phyloP scores from a whole-genome alignment of 2,113 vertebrate genomes.

The Tachuris rubrigastra region DNA sequence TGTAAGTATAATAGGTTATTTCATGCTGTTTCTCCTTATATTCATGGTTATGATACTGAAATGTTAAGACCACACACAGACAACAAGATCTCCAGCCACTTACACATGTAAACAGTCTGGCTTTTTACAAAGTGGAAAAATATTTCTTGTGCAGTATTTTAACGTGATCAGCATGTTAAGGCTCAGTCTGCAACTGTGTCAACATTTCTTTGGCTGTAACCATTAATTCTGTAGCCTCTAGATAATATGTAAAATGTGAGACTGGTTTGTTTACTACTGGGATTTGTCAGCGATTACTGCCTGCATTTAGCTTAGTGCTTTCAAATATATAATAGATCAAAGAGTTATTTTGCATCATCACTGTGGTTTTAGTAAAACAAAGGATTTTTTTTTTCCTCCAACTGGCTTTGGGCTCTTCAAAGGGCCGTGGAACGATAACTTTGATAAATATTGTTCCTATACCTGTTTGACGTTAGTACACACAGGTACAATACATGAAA shows the following conservation, averaged over 20 bases:
- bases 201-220: conserved; percentile 77
- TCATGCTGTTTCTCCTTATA: conserved; percentile 81
- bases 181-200: conserved; percentile 80
- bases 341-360: conserved; percentile 60
- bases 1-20: conserved; percentile 72
- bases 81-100: conserved; percentile 81
- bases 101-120: conserved; percentile 84
- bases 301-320: conserved; percentile 60
- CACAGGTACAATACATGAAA: not conserved
- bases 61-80: conserved; percentile 85
- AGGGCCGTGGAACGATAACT: not conserved
- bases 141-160: conserved; percentile 79
- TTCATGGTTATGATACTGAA: conserved; percentile 80
- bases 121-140: conserved; percentile 83
- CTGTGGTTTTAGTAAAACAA: conserved; percentile 59
- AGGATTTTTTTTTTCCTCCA: not conserved
- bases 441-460: not conserved
- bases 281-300: conserved; percentile 72
- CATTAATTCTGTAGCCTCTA: conserved; percentile 68
- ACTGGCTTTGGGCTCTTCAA: not conserved
- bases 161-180: conserved; percentile 81
- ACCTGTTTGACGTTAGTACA: not conserved
- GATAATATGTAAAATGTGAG: conserved; percentile 75
- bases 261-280: conserved; percentile 74
- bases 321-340: conserved; percentile 65